These are phyloP conservation scores for Acomys russatus DNA, from an alignment of 2,797 vertebrate genomes.

Conservation along the genomic window DNA sequence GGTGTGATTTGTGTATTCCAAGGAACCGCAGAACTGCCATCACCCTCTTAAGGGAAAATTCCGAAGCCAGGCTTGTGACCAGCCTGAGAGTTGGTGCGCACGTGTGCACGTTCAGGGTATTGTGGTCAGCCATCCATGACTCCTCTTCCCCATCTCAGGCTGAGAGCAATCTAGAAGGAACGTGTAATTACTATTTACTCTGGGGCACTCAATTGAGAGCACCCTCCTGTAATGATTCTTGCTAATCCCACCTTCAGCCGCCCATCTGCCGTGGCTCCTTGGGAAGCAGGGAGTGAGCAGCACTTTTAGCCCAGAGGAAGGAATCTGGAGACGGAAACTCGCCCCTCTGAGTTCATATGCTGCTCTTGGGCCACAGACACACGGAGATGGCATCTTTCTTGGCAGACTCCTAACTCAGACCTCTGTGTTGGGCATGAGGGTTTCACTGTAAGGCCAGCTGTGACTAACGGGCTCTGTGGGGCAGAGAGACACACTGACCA, in stretches of 20 bases:
- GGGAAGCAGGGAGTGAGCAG: conserved; percentile 21
- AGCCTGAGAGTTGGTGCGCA: not conserved
- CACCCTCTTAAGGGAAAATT: not conserved
- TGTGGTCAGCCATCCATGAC: conserved; percentile 62
- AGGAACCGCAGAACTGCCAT: not conserved
- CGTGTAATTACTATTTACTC: conserved; percentile 79
- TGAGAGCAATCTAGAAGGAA: conserved; percentile 74
- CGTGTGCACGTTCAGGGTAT: not conserved
- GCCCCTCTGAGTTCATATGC: conserved; percentile 25
- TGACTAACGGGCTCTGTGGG: not conserved
- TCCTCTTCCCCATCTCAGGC: conserved; percentile 43
- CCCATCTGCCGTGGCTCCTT: conserved; percentile 55
- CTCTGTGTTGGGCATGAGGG: not conserved
- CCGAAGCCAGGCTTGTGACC: not conserved
- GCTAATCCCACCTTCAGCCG: conserved; percentile 63
- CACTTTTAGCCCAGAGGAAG: not conserved
- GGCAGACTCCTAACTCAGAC: not conserved
- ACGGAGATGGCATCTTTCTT: conserved; percentile 20
- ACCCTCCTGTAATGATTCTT: conserved; percentile 66
- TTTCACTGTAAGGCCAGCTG: conserved; percentile 6
- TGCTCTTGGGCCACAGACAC: conserved; percentile 30
- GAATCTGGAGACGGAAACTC: not conserved
- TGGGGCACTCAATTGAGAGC: conserved; percentile 69
- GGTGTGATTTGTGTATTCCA: not conserved
- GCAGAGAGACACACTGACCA: not conserved